Percentiles rank a stretch among this genome's conserved stretches.
Conservation (phyloP, 2,797 vertebrate species). For the Phrynocephalus vlangalii region DNA sequence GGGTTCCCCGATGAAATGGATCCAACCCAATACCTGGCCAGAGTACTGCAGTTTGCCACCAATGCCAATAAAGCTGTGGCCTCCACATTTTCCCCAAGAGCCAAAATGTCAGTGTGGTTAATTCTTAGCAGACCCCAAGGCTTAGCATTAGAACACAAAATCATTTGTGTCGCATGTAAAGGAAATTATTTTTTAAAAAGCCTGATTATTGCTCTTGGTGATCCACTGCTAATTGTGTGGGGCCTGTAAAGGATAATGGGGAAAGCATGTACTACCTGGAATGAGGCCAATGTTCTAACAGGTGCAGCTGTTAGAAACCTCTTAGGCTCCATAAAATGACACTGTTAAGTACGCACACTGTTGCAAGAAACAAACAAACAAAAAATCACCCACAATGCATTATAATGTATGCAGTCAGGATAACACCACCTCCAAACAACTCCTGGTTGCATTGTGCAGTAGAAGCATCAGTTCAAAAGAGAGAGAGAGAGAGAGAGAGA, state of each 20-base stretch:
- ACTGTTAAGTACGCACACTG: constrained; percentile 1
- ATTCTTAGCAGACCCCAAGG: too few species aligned
- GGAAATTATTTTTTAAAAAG: constrained; percentile 17
- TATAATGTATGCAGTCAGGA: constrained; percentile 15
- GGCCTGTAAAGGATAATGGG: constrained; percentile 8
- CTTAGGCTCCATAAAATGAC: constrained; percentile 27
- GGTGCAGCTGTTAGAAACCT: constrained; percentile 7
- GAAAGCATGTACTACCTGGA: constrained; percentile 28
- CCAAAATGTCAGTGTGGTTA: too few species aligned
- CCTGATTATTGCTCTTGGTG: background rate
- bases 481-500: background rate
- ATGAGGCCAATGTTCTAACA: constrained; percentile 22
- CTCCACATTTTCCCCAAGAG: too few species aligned
- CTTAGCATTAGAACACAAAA: too few species aligned
- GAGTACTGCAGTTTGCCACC: too few species aligned
- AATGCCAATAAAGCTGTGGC: too few species aligned
- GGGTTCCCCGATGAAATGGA: too few species aligned
- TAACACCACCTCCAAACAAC: constrained; percentile 7
- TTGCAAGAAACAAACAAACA: constrained; percentile 30
- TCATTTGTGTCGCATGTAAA: background rate
- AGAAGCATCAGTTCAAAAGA: constrained; percentile 17
- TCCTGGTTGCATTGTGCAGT: constrained; percentile 16
- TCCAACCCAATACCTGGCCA: too few species aligned
- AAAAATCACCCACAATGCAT: constrained; percentile 26
- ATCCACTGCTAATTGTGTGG: constrained; percentile 8